Conservation (phyloP, 2,113 vertebrate genomes). For the Dendropsophus ebraccatus region DNA sequence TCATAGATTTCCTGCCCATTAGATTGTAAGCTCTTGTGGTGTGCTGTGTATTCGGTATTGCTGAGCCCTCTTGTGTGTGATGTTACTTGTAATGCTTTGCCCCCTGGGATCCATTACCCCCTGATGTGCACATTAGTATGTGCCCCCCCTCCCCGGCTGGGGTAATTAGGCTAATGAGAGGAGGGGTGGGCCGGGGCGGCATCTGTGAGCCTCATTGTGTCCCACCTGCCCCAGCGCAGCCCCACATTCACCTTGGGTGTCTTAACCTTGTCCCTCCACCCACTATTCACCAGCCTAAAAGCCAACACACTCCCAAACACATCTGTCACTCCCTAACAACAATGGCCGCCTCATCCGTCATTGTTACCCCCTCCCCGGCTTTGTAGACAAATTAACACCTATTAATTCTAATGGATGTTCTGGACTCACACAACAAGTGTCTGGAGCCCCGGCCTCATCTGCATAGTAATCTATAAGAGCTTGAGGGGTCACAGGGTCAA, state of each 20-base stretch:
- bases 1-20: neutral
- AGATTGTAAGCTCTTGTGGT: neutral
- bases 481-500: slow-evolving; percentile 32
- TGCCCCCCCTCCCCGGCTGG: neutral
- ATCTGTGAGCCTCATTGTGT: slow-evolving; percentile 46
- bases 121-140: slow-evolving; percentile 23
- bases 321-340: slow-evolving; percentile 54
- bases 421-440: neutral
- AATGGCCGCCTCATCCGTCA: slow-evolving; percentile 45
- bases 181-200: slow-evolving; percentile 14
- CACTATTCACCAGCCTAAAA: slow-evolving; percentile 35
- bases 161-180: slow-evolving; percentile 53
- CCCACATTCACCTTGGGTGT: neutral
- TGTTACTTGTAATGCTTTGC: neutral
- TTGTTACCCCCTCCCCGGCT: slow-evolving; percentile 9
- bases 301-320: slow-evolving; percentile 55
- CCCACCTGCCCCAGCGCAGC: neutral
- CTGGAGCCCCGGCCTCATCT: neutral
- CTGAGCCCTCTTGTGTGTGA: neutral
- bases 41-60: neutral
- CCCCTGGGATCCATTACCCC: slow-evolving; percentile 20
- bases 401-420: slow-evolving; percentile 23
- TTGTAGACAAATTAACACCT: slow-evolving; percentile 53
- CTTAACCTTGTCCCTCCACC: slow-evolving; percentile 23
- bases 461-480: slow-evolving; percentile 5